phyloP scores from a whole-genome alignment of 2,888 invertebrate species.

The Homarus gammarus region DNA sequence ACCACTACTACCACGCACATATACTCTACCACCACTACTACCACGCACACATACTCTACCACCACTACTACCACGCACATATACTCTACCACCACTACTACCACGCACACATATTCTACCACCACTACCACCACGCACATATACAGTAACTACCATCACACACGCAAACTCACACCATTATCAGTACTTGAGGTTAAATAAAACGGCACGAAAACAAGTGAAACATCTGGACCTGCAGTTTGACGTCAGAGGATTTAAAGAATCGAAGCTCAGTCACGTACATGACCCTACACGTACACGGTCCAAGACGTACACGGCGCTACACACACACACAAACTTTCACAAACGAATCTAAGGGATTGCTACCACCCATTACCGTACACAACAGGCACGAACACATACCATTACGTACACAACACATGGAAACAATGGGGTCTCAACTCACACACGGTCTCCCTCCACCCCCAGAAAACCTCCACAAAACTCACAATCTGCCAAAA shows the following conservation, averaged over 20 bases:
- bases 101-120: background rate
- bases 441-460: no score
- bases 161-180: background rate
- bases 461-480: no score
- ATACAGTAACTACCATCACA: background rate
- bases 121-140: background rate
- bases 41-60: background rate
- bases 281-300: background rate
- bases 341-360: no score
- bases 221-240: background rate
- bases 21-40: background rate
- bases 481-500: no score
- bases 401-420: background rate
- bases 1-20: background rate
- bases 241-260: slow-evolving; percentile 20
- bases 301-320: background rate
- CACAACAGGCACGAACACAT: background rate
- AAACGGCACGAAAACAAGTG: background rate
- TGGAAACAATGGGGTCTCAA: no score
- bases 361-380: no score
- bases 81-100: background rate
- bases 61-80: background rate
- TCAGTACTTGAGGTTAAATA: background rate
- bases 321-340: background rate
- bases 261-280: slow-evolving; percentile 2